Conservation (phyloP, 2,797 vertebrate genomes). For the Lagodon rhomboides region DNA sequence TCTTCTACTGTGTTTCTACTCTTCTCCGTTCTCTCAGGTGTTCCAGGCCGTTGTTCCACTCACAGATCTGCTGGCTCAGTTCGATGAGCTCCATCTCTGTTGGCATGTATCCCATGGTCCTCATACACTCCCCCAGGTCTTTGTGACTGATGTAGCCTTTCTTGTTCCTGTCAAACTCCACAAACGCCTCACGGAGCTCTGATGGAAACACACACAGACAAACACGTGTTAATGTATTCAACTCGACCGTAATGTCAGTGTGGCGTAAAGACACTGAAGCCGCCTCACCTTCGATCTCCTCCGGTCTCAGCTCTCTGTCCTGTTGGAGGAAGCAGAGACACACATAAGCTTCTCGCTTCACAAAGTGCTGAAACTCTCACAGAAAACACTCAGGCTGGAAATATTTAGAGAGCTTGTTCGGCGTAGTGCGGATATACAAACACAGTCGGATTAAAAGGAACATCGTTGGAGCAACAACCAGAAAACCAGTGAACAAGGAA, state of each 20-base stretch:
- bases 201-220: constrained; percentile 15
- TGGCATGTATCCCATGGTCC: constrained; percentile 99
- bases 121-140: constrained; percentile 97
- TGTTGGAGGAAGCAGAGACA: constrained; percentile 61
- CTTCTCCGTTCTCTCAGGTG: neutral
- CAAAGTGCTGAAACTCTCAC: neutral
- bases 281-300: constrained; percentile 86
- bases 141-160: constrained; percentile 92
- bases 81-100: constrained; percentile 99
- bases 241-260: neutral
- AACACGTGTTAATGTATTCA: neutral
- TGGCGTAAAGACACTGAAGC: neutral
- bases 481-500: constrained; percentile 22
- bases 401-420: constrained; percentile 3
- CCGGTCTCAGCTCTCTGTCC: constrained; percentile 86
- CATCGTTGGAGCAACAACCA: neutral
- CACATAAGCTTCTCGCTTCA: constrained; percentile 19
- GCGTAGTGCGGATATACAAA: constrained; percentile 22
- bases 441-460: neutral
- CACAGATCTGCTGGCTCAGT: constrained; percentile 95
- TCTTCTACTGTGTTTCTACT: neutral
- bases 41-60: constrained; percentile 57
- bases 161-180: constrained; percentile 93
- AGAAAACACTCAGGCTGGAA: neutral
- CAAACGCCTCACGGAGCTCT: constrained; percentile 96